phyloP scores from a whole-genome alignment of 2,113 vertebrate species.

The Acanthochromis polyacanthus region DNA sequence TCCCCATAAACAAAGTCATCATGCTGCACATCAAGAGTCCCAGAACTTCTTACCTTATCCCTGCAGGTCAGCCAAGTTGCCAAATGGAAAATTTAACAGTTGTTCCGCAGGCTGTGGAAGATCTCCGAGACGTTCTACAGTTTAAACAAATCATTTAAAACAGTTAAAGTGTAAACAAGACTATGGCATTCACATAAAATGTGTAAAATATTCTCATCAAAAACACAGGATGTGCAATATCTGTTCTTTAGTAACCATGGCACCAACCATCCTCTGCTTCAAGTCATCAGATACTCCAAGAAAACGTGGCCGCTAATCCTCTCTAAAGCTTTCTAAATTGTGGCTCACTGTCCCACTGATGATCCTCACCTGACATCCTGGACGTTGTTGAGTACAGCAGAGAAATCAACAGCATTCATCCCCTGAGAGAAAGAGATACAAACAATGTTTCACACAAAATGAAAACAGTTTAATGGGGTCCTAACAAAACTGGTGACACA shows the following conservation, averaged over 20 bases:
- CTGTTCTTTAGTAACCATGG: not conserved
- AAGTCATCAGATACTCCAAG: constrained; percentile 24
- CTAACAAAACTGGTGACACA: no score
- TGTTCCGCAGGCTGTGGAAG: not conserved
- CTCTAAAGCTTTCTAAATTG: no score
- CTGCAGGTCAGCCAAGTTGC: constrained; percentile 1
- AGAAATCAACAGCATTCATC: no score
- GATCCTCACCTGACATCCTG: no score
- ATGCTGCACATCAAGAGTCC: constrained; percentile 17
- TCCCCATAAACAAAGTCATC: constrained; percentile 47
- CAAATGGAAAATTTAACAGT: constrained; percentile 17
- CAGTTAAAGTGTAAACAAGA: constrained; percentile 10
- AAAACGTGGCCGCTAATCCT: not conserved
- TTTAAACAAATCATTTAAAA: constrained; percentile 16
- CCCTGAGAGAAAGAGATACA: not conserved
- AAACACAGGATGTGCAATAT: constrained; percentile 8
- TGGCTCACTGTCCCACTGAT: no score
- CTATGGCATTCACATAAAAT: not conserved
- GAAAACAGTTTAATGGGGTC: not conserved
- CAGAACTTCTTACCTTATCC: not conserved
- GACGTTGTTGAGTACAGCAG: no score
- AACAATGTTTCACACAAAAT: not conserved
- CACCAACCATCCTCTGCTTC: not conserved
- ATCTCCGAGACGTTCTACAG: not conserved
- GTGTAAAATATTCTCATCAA: not conserved